Percentiles rank a stretch among this genome's conserved stretches.
phyloP scores from a whole-genome alignment of 2,113 vertebrate species.

The Heterocephalus glaber region DNA sequence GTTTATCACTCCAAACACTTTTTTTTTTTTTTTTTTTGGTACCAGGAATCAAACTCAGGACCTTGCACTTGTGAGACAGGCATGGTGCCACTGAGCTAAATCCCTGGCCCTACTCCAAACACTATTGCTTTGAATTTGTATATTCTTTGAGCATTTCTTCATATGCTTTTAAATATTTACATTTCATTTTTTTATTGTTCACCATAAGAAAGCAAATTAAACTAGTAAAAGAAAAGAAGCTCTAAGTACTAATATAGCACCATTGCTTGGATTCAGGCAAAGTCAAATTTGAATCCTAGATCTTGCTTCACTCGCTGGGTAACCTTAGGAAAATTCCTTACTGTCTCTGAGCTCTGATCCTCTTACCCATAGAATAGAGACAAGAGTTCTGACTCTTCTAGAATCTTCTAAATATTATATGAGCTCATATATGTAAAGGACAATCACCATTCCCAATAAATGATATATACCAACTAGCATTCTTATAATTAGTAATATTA shows the following conservation, averaged over 20 bases:
- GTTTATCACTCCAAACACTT: not conserved
- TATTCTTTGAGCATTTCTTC: slow-evolving; percentile 10
- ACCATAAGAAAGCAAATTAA: not conserved
- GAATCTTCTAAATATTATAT: not conserved
- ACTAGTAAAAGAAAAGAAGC: not conserved
- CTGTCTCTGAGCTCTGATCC: not conserved
- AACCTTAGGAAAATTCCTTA: not conserved
- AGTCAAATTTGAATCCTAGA: not conserved
- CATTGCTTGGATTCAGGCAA: not conserved
- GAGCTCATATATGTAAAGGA: not conserved
- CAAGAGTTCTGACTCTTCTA: not conserved
- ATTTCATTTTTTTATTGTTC: not conserved
- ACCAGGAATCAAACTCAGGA: too few relatives aligned
- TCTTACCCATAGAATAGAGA: not conserved
- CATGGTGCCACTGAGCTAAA: too few relatives aligned
- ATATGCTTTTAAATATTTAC: not conserved
- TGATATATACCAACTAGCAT: not conserved
- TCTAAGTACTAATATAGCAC: not conserved
- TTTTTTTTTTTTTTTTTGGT: too few relatives aligned
- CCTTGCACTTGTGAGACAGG: too few relatives aligned
- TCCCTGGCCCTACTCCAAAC: too few relatives aligned
- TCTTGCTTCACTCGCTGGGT: not conserved
- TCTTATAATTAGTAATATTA: not conserved
- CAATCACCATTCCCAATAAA: not conserved
- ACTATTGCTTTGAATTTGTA: not conserved